Base-by-base conservation (phyloP, 2,888 invertebrate genomes). In the Leptura quadrifasciata region DNA sequence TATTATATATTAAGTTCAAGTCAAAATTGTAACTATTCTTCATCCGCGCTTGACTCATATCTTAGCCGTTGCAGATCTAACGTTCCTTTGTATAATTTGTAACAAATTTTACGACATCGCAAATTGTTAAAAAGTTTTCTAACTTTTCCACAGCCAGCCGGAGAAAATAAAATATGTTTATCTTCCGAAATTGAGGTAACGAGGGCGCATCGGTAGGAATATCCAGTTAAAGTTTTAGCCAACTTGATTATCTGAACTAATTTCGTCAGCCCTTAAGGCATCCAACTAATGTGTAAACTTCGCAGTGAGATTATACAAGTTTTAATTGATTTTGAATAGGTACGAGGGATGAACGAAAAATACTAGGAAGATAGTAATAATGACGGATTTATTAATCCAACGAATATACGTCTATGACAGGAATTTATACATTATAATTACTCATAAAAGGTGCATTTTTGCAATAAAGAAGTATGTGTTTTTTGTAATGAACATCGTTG, bases 211-310 rank as follows among this genome's bases (percentile, higher is more conserved):
- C 15, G 47, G 47, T 47, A 47, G n/a, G 10, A 39, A 47, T 47
- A 47, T 60, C 60, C 15, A 18, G 63, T 39, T 20, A 35, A 63
- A 63, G 61, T 63, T 63, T 35, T 12, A 31, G 35, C 17, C 8
- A 39, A 63, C 39, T 63, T 35, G 39, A 63, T 63, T 63, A 63
- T 39, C 35, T 35, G 15, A 20, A 63, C 39, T 63, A 63, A 63
- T 63, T 63, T 21, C 20, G 27, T 63, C 39, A 63, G 27, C 20
- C 63, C n/a, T 63, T 39, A 63, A 63, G 63, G 39, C 63, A 63
- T 39, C 21, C 63, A 39, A 63, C 63, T 63, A 63, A 63, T 63
- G 63, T 24, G 21, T 63, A 63, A 63, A 63, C 63, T 63, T 63
- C 20, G 15, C 39, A 15, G 18, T 20, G 63, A 17, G 63, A 63